Conservation (phyloP, 2,797 vertebrate species). For the Eleutherodactylus coqui region DNA sequence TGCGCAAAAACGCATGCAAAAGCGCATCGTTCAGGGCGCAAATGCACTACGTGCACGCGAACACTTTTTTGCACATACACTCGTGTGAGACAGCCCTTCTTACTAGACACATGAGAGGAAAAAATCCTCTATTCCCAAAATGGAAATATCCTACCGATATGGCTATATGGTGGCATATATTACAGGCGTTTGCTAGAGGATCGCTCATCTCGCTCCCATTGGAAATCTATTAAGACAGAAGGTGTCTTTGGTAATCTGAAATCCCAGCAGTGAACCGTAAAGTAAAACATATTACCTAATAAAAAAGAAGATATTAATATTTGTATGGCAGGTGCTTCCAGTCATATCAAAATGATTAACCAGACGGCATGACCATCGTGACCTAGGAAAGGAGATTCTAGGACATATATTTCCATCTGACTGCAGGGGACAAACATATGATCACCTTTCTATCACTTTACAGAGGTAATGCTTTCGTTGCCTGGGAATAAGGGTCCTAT, state of each 20-base stretch:
- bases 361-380: constrained; percentile 22
- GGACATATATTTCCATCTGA: constrained; percentile 55
- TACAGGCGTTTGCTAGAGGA: background rate
- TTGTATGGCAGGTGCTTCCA: constrained; percentile 45
- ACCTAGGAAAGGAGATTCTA: constrained; percentile 41
- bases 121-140: background rate
- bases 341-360: constrained; percentile 35
- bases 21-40: too few species aligned
- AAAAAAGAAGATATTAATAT: constrained; percentile 56
- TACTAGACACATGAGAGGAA: background rate
- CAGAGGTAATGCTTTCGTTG: constrained; percentile 22
- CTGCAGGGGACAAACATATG: constrained; percentile 51
- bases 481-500: constrained; percentile 38
- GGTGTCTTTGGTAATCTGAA: constrained; percentile 45
- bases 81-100: too few species aligned
- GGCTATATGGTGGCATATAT: background rate
- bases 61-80: too few species aligned
- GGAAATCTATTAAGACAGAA: constrained; percentile 41
- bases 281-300: constrained; percentile 58
- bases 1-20: too few species aligned
- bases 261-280: constrained; percentile 26
- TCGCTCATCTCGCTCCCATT: constrained; percentile 12
- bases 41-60: too few species aligned
- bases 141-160: background rate
- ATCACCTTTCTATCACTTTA: constrained; percentile 47